Base-by-base conservation (phyloP, 1,140 invertebrate species). In the Zeugodacus cucurbitae region DNA sequence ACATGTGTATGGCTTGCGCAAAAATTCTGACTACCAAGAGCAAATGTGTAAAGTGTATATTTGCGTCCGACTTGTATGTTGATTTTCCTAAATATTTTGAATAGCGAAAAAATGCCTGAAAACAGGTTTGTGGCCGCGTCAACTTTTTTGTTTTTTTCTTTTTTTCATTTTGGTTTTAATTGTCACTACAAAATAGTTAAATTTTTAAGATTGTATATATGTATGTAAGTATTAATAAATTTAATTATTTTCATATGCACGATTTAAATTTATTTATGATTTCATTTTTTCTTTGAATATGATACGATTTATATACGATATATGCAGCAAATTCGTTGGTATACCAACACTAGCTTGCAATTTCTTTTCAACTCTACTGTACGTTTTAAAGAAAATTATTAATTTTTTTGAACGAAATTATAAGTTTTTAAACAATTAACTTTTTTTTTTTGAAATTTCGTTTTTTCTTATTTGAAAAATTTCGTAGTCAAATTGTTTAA, bases 21-120 rank as follows among this genome's bases (percentile, higher is more conserved):
- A 29, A 41, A 74, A 74, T 74, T 74, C 67, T 41, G 34, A 37
- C 67, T 74, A 41, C 34, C 32, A 22, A 41, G 20, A 10, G 67
- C 67, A 74, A 37, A 74, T 74, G 17, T 74, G 67, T 74, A 74
- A 74, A 74, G 20, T 32, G 67, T 37, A 74, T 37, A 74, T 74
- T 74, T 74, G 67, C 67, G 67, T 74, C 67, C 5, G 41, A 37
- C 32, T 74, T 74, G 34, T 74, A 37, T 20, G 32, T 22, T 41
- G 17, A 37, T 37, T 74, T 74, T 74, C 32, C 34, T 37, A 74
- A 67, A 67, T 67, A 67, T 67, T 67, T 67, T 74, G 34, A 74
- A 41, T 74, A 74, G 17, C 32, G 67, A 37, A 37, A 62, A 74
- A 74, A 37, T 74, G 67, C 67, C 67, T 74, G 67, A 74, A 74